Evolutionary conservation across 2,797 vertebrate genomes (phyloP).

Genomic region (Malacoctenus gilli): DNA sequence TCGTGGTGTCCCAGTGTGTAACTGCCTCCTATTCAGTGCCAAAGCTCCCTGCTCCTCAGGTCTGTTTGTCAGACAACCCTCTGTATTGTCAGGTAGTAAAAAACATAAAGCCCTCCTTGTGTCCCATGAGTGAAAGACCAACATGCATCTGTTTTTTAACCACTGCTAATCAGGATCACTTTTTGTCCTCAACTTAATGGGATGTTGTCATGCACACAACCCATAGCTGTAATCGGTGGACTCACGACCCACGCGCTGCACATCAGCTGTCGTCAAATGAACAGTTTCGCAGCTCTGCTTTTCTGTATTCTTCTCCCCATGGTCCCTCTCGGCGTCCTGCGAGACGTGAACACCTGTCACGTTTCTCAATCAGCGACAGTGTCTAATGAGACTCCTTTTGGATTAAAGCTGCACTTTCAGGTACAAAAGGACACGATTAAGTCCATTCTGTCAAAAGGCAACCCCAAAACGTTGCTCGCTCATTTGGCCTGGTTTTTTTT

Average conservation of each 20-base stretch:
- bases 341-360: conserved; percentile 20
- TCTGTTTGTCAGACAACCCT: conserved; percentile 41
- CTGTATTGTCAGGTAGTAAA: conserved; percentile 29
- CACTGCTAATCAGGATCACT: no score
- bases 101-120: conserved; percentile 21
- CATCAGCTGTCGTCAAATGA: conserved; percentile 4
- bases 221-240: neutral
- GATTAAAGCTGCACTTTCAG: no score
- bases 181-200: neutral
- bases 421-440: no score
- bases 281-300: conserved; percentile 2
- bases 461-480: no score
- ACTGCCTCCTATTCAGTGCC: conserved; percentile 27
- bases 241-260: no score
- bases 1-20: conserved; percentile 31
- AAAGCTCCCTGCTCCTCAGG: conserved; percentile 36
- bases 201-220: neutral
- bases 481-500: no score
- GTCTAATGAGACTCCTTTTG: no score
- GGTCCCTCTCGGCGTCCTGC: conserved; percentile 1
- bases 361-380: neutral
- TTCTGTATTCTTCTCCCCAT: conserved; percentile 8
- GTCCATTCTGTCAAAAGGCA: no score
- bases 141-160: conserved; percentile 16
- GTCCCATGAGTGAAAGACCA: conserved; percentile 30